A percentile compares a stretch with the other conserved stretches of the same genome.
These are phyloP conservation scores for Nemotelus nigrinus DNA, from an alignment of 2,888 invertebrate genomes.

Conservation along the genomic window DNA sequence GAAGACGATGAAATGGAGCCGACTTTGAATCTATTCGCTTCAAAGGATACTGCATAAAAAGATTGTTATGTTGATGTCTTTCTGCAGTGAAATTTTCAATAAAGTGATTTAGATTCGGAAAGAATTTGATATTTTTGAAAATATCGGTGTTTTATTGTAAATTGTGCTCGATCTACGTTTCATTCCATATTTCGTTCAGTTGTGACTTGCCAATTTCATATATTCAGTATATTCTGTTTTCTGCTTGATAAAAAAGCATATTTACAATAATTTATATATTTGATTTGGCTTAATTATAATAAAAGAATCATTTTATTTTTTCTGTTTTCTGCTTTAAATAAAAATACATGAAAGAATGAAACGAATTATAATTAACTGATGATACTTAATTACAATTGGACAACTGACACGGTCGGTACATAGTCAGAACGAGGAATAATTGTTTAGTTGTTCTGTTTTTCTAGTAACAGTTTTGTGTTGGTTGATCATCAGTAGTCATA, in stretches of 20 bases:
- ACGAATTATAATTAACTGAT: conserved; percentile 51
- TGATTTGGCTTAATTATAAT: conserved; percentile 48
- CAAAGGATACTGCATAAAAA: conserved; percentile 4
- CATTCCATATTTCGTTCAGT: too few species aligned
- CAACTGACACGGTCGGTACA: conserved; percentile 32
- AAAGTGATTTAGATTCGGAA: neutral
- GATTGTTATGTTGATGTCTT: neutral
- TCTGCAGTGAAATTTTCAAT: neutral
- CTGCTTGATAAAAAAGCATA: conserved; percentile 46
- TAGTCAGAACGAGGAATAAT: conserved; percentile 55
- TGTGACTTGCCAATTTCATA: conserved; percentile 4
- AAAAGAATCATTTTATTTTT: conserved; percentile 45
- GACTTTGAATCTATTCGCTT: conserved; percentile 57
- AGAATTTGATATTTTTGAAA: neutral
- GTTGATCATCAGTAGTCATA: conserved; percentile 66
- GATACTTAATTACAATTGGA: conserved; percentile 50
- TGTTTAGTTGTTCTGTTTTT: conserved; percentile 31
- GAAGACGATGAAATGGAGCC: conserved; percentile 84
- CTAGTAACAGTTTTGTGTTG: conserved; percentile 7
- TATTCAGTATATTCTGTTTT: neutral
- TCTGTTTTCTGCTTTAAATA: conserved; percentile 50
- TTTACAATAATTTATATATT: conserved; percentile 45
- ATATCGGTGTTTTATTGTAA: conserved; percentile 16
- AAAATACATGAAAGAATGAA: conserved; percentile 52
- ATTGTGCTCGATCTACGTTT: neutral